Percentiles rank a stretch among this genome's conserved stretches.
These are phyloP conservation scores for Carapus acus DNA, from an alignment of 2,797 vertebrate species.

Conservation along the genomic window DNA sequence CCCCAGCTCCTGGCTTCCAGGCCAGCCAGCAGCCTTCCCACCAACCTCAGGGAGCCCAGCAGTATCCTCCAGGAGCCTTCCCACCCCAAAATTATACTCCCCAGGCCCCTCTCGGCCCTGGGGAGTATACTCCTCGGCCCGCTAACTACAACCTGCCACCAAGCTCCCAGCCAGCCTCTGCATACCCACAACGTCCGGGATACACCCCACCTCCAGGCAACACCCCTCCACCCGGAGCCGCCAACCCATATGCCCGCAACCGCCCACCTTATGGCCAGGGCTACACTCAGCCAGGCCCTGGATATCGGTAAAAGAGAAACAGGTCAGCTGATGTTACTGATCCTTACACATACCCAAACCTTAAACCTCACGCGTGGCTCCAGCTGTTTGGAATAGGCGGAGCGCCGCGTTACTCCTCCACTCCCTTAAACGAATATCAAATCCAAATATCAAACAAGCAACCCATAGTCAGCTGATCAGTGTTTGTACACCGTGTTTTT, in stretches of 20 bases:
- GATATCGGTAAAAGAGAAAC: slow-evolving; percentile 80
- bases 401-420: slow-evolving; percentile 34
- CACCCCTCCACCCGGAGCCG: slow-evolving; percentile 82
- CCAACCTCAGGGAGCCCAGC: slow-evolving; percentile 80
- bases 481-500: slow-evolving; percentile 56
- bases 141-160: slow-evolving; percentile 83
- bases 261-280: slow-evolving; percentile 89
- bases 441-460: slow-evolving; percentile 55
- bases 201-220: slow-evolving; percentile 85
- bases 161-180: slow-evolving; percentile 77
- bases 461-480: slow-evolving; percentile 51
- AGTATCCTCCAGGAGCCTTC: slow-evolving; percentile 83
- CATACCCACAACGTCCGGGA: slow-evolving; percentile 84
- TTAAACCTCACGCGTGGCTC: slow-evolving; percentile 37
- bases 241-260: slow-evolving; percentile 92
- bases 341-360: slow-evolving; percentile 39
- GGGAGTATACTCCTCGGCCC: too few species aligned
- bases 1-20: slow-evolving; percentile 69
- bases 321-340: slow-evolving; percentile 31
- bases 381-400: slow-evolving; percentile 48
- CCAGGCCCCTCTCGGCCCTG: too few species aligned
- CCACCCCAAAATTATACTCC: slow-evolving; percentile 89
- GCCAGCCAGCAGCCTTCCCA: slow-evolving; percentile 73
- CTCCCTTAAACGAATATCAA: slow-evolving; percentile 44
- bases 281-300: slow-evolving; percentile 92